Conservation (phyloP, 2,797 vertebrate species). For the Erithacus rubecula region DNA sequence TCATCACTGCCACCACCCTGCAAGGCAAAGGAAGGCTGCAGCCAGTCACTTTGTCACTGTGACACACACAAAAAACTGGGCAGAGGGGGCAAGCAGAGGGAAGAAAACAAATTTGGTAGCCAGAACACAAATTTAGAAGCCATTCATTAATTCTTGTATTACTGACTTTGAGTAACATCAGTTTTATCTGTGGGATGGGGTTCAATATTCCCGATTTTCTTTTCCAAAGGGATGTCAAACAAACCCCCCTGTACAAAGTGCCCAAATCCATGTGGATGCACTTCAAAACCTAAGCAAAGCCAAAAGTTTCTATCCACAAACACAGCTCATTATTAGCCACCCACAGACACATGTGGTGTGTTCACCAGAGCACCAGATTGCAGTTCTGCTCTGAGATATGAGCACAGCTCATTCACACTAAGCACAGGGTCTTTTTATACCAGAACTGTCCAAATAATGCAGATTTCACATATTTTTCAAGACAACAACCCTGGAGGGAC, state of each 20-base stretch:
- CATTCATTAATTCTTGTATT: not conserved
- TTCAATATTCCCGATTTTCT: not conserved
- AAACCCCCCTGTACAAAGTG: not conserved
- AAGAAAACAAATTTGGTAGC: not conserved
- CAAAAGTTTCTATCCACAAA: not conserved
- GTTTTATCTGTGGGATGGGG: not conserved
- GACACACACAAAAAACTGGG: not conserved
- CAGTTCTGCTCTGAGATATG: not conserved
- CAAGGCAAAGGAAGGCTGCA: not conserved
- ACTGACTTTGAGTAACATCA: not conserved
- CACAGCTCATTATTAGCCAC: not conserved
- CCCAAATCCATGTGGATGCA: not conserved
- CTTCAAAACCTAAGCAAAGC: not conserved
- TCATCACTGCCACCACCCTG: not conserved
- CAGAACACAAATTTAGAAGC: not conserved
- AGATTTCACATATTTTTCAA: not conserved
- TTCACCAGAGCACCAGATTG: not conserved
- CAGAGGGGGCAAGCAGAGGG: not conserved
- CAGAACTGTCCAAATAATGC: not conserved
- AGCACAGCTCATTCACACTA: not conserved
- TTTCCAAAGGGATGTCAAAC: not conserved
- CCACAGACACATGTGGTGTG: not conserved
- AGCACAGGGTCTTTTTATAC: not conserved
- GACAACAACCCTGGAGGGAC: not conserved
- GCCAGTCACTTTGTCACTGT: not conserved